Conservation (phyloP, 2,888 invertebrate genomes). For the Cryptus viduatorius region DNA sequence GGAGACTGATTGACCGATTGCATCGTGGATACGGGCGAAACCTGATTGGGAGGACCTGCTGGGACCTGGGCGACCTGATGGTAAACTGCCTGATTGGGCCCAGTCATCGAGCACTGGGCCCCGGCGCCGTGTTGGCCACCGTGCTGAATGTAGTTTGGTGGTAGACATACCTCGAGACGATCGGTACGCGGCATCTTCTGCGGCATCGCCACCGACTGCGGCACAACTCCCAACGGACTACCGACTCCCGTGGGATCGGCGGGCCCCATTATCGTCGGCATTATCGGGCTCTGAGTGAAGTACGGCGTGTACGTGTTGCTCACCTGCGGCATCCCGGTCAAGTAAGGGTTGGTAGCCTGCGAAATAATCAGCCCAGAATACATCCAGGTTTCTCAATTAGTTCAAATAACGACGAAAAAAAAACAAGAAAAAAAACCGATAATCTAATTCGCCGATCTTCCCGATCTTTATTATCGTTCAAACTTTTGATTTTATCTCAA, state of each 20-base stretch:
- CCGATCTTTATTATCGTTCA: not conserved
- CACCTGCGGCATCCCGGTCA: constrained; percentile 95
- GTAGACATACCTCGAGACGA: constrained; percentile 95
- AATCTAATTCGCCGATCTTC: constrained; percentile 11
- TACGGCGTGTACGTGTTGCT: constrained; percentile 96
- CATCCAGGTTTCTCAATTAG: constrained; percentile 75
- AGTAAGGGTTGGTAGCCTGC: constrained; percentile 96
- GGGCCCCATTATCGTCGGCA: constrained; percentile 95
- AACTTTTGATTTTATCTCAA: constrained; percentile 31
- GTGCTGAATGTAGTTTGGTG: constrained; percentile 83
- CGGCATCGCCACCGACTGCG: constrained; percentile 94
- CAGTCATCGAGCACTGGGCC: constrained; percentile 83
- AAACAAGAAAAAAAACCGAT: constrained; percentile 29
- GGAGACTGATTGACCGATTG: constrained; percentile 84
- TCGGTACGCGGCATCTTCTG: constrained; percentile 98
- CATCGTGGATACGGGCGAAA: constrained; percentile 84
- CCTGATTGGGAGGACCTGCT: constrained; percentile 84
- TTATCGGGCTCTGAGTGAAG: constrained; percentile 94
- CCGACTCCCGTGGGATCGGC: constrained; percentile 91
- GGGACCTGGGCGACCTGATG: constrained; percentile 81
- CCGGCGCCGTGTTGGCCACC: constrained; percentile 82
- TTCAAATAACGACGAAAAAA: not conserved
- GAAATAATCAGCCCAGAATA: constrained; percentile 74
- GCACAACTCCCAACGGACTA: constrained; percentile 93
- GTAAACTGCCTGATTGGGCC: constrained; percentile 74